phyloP scores from a whole-genome alignment of 2,113 vertebrate species.

The Crotalus viridis region DNA sequence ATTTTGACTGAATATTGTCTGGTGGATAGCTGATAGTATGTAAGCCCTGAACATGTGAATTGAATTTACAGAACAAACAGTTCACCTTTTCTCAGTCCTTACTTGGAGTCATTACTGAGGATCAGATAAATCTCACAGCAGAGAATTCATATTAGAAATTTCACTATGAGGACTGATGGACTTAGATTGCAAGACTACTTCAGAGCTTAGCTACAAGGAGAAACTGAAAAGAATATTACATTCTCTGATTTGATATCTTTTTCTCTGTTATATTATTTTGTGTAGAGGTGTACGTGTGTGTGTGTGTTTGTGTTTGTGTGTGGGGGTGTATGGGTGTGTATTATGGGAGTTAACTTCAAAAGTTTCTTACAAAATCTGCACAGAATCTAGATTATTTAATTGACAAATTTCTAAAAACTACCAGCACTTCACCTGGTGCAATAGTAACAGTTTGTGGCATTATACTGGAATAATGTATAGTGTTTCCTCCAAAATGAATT shows the following conservation, averaged over 20 bases:
- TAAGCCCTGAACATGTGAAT: background rate
- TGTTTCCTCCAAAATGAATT: background rate
- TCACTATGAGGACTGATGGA: background rate
- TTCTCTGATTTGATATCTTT: background rate
- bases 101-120: background rate
- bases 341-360: background rate
- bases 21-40: background rate
- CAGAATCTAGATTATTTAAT: background rate
- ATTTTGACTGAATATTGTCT: background rate
- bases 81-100: background rate
- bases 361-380: background rate
- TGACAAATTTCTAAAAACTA: background rate
- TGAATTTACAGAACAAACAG: background rate
- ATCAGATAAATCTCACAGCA: background rate
- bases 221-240: background rate
- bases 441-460: background rate
- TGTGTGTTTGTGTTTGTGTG: background rate
- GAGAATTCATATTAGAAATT: background rate
- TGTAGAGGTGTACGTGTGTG: background rate
- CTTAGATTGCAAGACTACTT: background rate
- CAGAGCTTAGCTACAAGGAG: background rate
- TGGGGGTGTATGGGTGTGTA: background rate
- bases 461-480: background rate
- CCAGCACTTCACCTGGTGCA: background rate
- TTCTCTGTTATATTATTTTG: background rate